A percentile compares a stretch with the other conserved stretches of the same genome.
Conservation (phyloP, 2,797 vertebrate genomes). For the Margarornis squamiger region DNA sequence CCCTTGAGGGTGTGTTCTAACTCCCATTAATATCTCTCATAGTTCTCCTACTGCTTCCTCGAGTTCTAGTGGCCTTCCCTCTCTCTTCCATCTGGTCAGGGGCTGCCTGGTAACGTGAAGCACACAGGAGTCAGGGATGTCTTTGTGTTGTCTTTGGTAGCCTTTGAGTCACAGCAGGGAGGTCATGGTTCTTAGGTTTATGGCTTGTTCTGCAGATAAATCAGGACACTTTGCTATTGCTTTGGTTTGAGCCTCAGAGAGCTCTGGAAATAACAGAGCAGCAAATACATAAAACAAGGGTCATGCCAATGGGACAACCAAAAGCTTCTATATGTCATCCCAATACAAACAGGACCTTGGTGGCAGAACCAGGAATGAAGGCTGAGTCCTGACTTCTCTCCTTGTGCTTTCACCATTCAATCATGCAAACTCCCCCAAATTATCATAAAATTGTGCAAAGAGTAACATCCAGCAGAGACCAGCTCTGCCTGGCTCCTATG, state of each 20-base stretch:
- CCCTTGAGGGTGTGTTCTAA: neutral
- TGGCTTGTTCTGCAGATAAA: neutral
- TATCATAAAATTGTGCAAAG: neutral
- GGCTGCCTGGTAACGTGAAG: neutral
- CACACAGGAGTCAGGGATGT: neutral
- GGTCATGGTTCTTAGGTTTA: neutral
- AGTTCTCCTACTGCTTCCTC: neutral
- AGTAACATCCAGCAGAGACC: conserved; percentile 22
- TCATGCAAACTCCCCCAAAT: neutral
- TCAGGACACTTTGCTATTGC: neutral
- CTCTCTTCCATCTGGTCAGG: neutral
- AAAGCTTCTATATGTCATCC: neutral
- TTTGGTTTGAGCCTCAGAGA: neutral
- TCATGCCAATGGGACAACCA: neutral
- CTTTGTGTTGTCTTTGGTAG: neutral
- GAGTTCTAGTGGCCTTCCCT: neutral
- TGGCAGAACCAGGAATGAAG: neutral
- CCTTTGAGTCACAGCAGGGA: neutral
- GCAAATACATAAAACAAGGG: neutral
- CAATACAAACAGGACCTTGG: neutral
- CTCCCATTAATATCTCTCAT: neutral
- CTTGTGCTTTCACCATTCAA: neutral
- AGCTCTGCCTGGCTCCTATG: neutral
- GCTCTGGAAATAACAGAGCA: neutral
- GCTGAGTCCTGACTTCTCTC: neutral